Evolutionary conservation across 92 coral and sea anemone genomes (phyloP).

Genomic region (Plumapathes pennacea): DNA sequence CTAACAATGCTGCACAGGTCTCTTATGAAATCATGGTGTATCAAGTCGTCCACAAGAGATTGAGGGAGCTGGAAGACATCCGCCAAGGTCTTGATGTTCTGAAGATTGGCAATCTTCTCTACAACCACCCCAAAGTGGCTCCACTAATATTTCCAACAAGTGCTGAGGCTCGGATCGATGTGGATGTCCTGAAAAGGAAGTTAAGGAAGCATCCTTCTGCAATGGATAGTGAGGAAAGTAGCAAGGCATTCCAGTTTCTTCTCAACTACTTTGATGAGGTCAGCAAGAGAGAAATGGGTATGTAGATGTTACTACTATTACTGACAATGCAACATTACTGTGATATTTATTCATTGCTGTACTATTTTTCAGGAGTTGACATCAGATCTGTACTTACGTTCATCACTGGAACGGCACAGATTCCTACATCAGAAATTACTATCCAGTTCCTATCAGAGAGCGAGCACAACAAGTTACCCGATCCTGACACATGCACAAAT

Average conservation of each 20-base stretch:
- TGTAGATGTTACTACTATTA: too few species aligned
- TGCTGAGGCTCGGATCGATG: slow-evolving; percentile 26
- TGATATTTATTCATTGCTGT: too few species aligned
- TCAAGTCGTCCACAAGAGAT: slow-evolving; percentile 45
- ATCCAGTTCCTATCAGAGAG: slow-evolving; percentile 7
- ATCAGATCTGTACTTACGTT: slow-evolving; percentile 19
- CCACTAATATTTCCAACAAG: slow-evolving; percentile 23
- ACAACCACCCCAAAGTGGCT: slow-evolving; percentile 24
- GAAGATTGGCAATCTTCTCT: slow-evolving; percentile 7
- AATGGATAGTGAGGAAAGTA: background rate
- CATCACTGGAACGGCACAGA: slow-evolving; percentile 23
- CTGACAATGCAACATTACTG: too few species aligned
- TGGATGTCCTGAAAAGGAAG: slow-evolving; percentile 15
- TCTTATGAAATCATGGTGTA: slow-evolving; percentile 43
- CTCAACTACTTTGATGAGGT: slow-evolving; percentile 21
- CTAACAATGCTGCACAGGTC: slow-evolving; percentile 12
- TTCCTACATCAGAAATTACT: slow-evolving; percentile 10
- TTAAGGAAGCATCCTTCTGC: slow-evolving; percentile 14
- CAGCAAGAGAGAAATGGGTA: slow-evolving; percentile 28
- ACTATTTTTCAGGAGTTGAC: slow-evolving; percentile 7
- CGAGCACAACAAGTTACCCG: slow-evolving; percentile 5
- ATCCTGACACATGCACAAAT: slow-evolving; percentile 17
- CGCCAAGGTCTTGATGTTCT: slow-evolving; percentile 34
- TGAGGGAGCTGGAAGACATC: slow-evolving; percentile 25
- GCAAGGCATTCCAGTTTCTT: slow-evolving; percentile 27